phyloP scores from a whole-genome alignment of 2,888 invertebrate species.

The Matsumyia berberina region DNA sequence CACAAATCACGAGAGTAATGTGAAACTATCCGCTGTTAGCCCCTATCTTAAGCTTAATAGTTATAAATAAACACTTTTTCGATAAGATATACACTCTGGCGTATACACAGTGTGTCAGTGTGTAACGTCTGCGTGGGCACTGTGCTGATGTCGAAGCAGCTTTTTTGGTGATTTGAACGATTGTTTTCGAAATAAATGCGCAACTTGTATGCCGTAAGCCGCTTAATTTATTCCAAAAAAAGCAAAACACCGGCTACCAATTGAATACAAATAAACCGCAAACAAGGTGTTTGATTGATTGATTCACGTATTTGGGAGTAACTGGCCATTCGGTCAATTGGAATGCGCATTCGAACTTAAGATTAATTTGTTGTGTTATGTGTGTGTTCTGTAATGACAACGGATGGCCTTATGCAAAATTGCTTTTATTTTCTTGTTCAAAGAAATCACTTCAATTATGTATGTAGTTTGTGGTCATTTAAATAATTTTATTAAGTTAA shows the following conservation, averaged over 20 bases:
- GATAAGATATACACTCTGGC: background rate
- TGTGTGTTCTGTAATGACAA: slow-evolving; percentile 8
- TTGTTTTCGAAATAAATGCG: slow-evolving; percentile 8
- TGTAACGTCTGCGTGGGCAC: background rate
- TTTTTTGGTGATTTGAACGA: slow-evolving; percentile 6
- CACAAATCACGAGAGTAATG: background rate
- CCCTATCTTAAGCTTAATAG: background rate
- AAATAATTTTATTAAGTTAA: background rate
- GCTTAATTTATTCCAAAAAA: slow-evolving; percentile 39
- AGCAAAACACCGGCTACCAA: slow-evolving; percentile 11
- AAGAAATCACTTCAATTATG: background rate
- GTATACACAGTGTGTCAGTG: background rate
- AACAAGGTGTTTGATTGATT: slow-evolving; percentile 38
- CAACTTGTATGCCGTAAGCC: slow-evolving; percentile 18
- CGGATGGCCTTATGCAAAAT: background rate
- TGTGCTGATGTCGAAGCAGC: background rate
- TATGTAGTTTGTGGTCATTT: background rate
- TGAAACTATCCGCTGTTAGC: background rate
- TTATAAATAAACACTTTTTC: background rate
- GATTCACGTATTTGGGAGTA: slow-evolving; percentile 17
- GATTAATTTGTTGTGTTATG: background rate
- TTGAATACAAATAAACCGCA: slow-evolving; percentile 37
- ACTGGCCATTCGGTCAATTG: slow-evolving; percentile 13
- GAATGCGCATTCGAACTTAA: background rate
- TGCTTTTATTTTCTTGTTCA: background rate